Conservation (phyloP, 2,888 invertebrate species). For the Aphidoletes aphidimyza region DNA sequence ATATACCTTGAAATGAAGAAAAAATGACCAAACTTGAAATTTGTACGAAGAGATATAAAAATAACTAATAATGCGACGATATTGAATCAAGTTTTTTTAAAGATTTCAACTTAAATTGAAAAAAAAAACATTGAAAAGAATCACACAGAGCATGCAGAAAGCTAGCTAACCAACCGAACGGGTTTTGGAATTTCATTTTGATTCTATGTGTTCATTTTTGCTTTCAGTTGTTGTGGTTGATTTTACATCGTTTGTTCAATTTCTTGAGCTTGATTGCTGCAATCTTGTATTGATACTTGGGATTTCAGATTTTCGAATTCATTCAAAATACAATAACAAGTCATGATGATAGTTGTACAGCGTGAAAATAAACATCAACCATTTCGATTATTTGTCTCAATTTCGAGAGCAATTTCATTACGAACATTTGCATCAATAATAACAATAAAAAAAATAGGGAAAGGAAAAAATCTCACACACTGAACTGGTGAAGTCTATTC, state of each 20-base stretch:
- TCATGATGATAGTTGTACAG: too few relatives aligned
- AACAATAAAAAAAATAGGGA: background rate
- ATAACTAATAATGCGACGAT: too few relatives aligned
- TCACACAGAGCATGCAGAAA: background rate
- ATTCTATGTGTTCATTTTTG: background rate
- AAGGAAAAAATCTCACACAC: too few relatives aligned
- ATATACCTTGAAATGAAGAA: background rate
- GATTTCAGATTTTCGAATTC: too few relatives aligned
- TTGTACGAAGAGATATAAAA: background rate
- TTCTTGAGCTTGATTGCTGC: background rate
- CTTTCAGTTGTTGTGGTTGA: too few relatives aligned
- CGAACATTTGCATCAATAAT: background rate
- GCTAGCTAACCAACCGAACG: background rate
- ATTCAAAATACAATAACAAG: too few relatives aligned
- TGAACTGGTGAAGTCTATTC: background rate
- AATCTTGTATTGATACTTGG: background rate
- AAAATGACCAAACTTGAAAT: background rate
- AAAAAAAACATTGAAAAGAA: background rate
- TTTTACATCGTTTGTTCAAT: too few relatives aligned
- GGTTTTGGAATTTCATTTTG: constrained; percentile 3
- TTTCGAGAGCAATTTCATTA: too few relatives aligned
- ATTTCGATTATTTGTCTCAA: background rate
- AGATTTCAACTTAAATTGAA: background rate
- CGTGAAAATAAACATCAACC: too few relatives aligned
- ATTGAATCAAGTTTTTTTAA: too few relatives aligned